Evolutionary conservation across 1,140 invertebrate species (phyloP), one percentile per base, ranked within the genome.

Genomic region (Hermetia illucens): DNA sequence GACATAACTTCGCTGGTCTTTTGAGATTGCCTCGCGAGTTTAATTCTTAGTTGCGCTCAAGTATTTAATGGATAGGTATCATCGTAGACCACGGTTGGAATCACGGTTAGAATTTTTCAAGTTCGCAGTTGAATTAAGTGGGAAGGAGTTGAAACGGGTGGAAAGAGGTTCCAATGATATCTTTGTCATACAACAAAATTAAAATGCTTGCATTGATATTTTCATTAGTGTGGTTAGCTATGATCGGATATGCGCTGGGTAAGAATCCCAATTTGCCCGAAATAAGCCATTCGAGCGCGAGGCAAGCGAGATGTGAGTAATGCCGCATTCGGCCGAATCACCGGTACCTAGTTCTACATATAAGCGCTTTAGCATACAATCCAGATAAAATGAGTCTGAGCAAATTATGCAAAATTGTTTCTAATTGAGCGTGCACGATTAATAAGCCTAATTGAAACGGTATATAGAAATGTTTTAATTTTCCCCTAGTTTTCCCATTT

Each of bases 401-500:
- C 6, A 8, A 8, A 25, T 8, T 25, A 8, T 25, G 6, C 6
- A n/a, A 8, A 25, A 25, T 25, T 8, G n/a, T 25, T 25, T 8
- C 6, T 25, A 25, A 8, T 25, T n/a, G n/a, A 8, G 24, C 24
- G n/a, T 25, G 17, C 30, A 10, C 30, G 13, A 8, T 13, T 9
- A 6, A 10, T 6, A 5, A 32, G 17, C 17, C 5, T 32, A 6
- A 17, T 13, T 9, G 10, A 32, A 32, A 10, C 5, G 17, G 10
- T 32, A 32, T 5, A 25, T n/a, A n/a, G n/a, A 25, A 6, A 25
- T n/a, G n/a, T 25, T 25, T 25, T n/a, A 25, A 25, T 25, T 25
- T 35, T 47, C 38, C 2, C 37, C n/a, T n/a, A 58, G 55, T 52
- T 50, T 79, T 79, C 49, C 76, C 76, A 2, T 69, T 79, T 39